Conservation (phyloP, 2,888 invertebrate species). For the Chymomyza amoena region DNA sequence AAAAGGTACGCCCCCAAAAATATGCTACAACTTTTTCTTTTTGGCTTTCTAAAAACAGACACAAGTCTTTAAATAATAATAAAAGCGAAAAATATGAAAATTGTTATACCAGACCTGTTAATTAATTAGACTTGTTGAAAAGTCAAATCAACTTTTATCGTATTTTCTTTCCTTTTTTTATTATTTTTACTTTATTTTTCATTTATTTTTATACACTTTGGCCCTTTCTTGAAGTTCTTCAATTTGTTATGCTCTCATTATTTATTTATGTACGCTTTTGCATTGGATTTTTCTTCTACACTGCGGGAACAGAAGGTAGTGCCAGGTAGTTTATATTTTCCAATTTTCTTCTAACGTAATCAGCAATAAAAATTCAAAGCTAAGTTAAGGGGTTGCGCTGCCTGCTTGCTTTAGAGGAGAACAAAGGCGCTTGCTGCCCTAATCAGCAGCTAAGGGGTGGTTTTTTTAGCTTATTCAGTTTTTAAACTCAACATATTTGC, state of each 20-base stretch:
- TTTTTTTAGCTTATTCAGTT: too few species aligned
- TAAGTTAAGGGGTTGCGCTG: neutral
- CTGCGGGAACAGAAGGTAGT: too few species aligned
- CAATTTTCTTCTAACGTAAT: neutral
- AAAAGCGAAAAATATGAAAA: constrained; percentile 7
- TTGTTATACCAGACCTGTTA: constrained; percentile 47
- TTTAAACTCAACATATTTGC: too few species aligned
- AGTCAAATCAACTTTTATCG: constrained; percentile 32
- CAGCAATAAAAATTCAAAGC: neutral
- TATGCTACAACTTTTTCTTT: neutral
- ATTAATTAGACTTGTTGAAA: constrained; percentile 58
- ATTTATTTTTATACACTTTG: neutral
- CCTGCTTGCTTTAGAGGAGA: neutral
- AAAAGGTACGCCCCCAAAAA: neutral
- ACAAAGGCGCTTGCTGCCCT: neutral
- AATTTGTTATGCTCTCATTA: constrained; percentile 60
- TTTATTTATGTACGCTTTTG: constrained; percentile 62
- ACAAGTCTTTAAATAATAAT: neutral
- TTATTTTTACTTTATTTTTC: neutral
- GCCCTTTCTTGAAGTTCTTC: constrained; percentile 27
- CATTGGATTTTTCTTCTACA: neutral
- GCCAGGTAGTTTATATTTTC: neutral
- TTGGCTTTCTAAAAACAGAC: neutral
- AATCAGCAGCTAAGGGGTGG: too few species aligned
- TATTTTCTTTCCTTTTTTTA: constrained; percentile 3